Conservation (phyloP, 2,888 invertebrate genomes). For the Sphaerophoria rueppellii region DNA sequence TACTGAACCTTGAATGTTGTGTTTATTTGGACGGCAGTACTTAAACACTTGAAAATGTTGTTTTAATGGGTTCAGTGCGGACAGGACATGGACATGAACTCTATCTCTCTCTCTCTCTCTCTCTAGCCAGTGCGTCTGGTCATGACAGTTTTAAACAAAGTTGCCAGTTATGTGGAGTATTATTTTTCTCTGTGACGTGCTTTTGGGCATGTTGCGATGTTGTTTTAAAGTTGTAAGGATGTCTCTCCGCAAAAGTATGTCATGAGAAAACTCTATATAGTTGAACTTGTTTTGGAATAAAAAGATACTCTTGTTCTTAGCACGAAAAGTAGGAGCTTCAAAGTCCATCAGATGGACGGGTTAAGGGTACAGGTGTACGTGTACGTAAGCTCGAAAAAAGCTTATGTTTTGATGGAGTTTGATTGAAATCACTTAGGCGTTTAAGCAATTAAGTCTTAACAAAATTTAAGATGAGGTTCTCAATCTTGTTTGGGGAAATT, state of each 20-base stretch:
- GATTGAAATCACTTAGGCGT: not conserved
- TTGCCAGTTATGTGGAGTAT: conserved; percentile 15
- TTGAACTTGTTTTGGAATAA: not conserved
- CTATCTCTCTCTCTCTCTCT: not conserved
- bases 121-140: not conserved
- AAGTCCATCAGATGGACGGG: not conserved
- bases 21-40: conserved; percentile 50
- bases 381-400: not conserved
- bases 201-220: conserved; percentile 12
- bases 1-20: conserved; percentile 35
- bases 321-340: not conserved
- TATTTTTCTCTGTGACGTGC: conserved; percentile 39
- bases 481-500: too few relatives aligned
- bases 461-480: too few relatives aligned
- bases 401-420: not conserved
- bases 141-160: conserved; percentile 26
- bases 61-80: conserved; percentile 47
- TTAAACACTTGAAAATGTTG: conserved; percentile 49
- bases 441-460: not conserved
- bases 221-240: conserved; percentile 20
- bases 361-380: not conserved
- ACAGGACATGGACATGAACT: conserved; percentile 24
- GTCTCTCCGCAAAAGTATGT: conserved; percentile 32
- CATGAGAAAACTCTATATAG: not conserved
- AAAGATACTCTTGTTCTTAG: not conserved